Conservation (phyloP, 2,888 invertebrate genomes). For the Rhingia rostrata region DNA sequence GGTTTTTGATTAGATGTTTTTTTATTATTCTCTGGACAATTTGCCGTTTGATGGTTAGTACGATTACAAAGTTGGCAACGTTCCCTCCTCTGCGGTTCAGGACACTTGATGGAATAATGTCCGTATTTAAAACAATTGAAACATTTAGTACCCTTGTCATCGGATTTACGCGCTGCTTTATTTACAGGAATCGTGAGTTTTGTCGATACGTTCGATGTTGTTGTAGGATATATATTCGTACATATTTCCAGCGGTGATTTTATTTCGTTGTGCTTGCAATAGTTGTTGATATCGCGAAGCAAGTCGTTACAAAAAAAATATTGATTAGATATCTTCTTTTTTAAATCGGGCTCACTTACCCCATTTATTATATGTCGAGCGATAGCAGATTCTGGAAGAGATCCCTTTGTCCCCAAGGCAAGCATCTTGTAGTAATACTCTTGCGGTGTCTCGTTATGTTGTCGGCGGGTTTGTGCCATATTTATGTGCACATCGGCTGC, state of each 20-base stretch:
- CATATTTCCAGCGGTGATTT: not conserved
- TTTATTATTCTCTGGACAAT: not conserved
- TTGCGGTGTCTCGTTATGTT: slow-evolving; percentile 15
- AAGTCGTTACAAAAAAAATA: slow-evolving; percentile 40
- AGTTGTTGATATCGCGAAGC: slow-evolving; percentile 52
- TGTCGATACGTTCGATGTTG: not conserved
- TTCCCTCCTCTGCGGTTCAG: slow-evolving; percentile 42
- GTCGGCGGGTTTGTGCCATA: slow-evolving; percentile 44
- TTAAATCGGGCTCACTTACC: slow-evolving; percentile 58
- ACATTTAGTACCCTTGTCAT: slow-evolving; percentile 27
- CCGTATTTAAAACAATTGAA: slow-evolving; percentile 45
- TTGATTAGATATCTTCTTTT: slow-evolving; percentile 59
- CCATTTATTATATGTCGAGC: slow-evolving; percentile 18
- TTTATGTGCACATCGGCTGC: slow-evolving; percentile 58
- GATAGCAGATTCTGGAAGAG: slow-evolving; percentile 51
- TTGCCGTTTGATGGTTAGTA: slow-evolving; percentile 8
- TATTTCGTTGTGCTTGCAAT: slow-evolving; percentile 53
- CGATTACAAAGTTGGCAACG: slow-evolving; percentile 37
- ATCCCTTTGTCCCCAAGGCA: slow-evolving; percentile 44
- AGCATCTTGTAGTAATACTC: slow-evolving; percentile 65
- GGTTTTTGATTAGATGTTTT: not conserved
- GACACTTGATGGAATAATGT: slow-evolving; percentile 40
- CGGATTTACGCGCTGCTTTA: no score
- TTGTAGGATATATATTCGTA: not conserved
- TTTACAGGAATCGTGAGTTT: not conserved